These are phyloP conservation scores for Taeniopygia guttata DNA, from an alignment of 2,797 vertebrate species.

Conservation along the genomic window DNA sequence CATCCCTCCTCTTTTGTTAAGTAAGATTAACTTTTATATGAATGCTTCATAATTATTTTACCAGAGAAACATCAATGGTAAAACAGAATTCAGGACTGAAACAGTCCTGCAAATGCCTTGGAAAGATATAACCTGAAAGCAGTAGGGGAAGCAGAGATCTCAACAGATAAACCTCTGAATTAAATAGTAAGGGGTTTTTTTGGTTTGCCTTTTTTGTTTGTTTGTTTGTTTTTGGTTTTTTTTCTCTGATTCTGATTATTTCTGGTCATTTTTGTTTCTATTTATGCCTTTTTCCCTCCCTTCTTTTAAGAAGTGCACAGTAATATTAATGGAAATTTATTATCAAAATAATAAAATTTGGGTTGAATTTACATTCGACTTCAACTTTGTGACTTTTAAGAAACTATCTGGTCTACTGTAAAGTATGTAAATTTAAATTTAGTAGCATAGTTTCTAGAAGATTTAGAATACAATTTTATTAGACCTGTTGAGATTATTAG, in stretches of 20 bases:
- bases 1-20: background rate
- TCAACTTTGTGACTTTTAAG: background rate
- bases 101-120: background rate
- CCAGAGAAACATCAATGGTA: background rate
- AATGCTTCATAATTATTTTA: background rate
- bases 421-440: background rate
- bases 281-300: background rate
- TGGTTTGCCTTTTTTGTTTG: too few species aligned
- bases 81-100: background rate
- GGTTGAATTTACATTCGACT: background rate
- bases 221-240: too few species aligned
- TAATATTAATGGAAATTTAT: background rate
- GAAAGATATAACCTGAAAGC: background rate
- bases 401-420: background rate
- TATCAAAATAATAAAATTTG: background rate
- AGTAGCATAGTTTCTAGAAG: background rate
- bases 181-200: background rate
- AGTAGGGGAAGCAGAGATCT: background rate
- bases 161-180: background rate
- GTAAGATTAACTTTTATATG: background rate
- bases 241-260: background rate
- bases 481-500: background rate
- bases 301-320: background rate
- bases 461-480: background rate
- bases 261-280: background rate